These are phyloP conservation scores for Ophioninae sp. DNA, from an alignment of 2,888 invertebrate genomes.

Conservation along the genomic window DNA sequence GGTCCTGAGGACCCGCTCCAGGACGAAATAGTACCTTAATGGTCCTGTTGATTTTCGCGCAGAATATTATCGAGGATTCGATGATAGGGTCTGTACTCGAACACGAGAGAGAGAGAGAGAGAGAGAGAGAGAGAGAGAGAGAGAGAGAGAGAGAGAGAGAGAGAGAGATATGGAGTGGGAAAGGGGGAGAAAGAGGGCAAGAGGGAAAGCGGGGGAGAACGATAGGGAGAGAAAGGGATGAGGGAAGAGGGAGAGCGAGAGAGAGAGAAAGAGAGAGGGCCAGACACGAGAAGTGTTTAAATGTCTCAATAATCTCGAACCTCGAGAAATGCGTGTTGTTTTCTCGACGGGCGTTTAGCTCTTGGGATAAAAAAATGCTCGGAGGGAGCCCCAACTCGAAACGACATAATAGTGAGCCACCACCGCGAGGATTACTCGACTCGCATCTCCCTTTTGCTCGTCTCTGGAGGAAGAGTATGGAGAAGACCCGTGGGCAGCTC, in stretches of 20 bases:
- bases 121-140: not conserved
- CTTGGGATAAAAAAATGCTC: conserved; percentile 50
- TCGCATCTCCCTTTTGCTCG: conserved; percentile 41
- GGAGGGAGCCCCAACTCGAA: conserved; percentile 57
- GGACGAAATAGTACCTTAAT: not conserved
- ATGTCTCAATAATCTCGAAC: conserved; percentile 58
- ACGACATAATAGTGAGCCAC: conserved; percentile 73
- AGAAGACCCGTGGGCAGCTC: conserved; percentile 38
- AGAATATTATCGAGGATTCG: conserved; percentile 3
- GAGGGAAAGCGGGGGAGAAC: too few relatives aligned
- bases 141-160: too few relatives aligned
- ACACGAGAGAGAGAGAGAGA: not conserved
- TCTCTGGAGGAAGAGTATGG: conserved; percentile 29
- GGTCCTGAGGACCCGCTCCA: not conserved
- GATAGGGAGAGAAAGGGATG: too few relatives aligned
- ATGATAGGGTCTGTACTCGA: not conserved
- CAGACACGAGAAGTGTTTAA: conserved; percentile 41
- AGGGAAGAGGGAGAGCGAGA: not conserved
- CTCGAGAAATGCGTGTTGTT: conserved; percentile 45
- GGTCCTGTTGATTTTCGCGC: not conserved
- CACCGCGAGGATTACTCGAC: conserved; percentile 58
- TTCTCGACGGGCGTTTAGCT: conserved; percentile 42
- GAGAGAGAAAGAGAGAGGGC: not conserved
- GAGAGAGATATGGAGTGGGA: too few relatives aligned
- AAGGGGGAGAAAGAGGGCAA: too few relatives aligned